Evolutionary conservation across 1,140 invertebrate genomes (phyloP), one percentile per base, ranked within the genome.

Genomic region (Octopus sinensis): DNA sequence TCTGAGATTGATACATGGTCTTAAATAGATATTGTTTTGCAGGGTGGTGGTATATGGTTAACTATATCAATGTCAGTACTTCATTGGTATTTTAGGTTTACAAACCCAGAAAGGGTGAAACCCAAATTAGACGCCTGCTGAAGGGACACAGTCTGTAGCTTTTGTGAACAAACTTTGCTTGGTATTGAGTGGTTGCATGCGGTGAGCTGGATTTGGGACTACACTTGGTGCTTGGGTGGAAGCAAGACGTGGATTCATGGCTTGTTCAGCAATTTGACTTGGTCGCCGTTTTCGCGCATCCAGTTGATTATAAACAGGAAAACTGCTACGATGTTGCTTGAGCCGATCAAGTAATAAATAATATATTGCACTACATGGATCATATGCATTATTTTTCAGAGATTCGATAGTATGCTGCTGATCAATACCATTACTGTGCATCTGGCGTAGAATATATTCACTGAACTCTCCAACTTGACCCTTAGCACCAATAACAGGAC

Each of bases 281-380:
- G 94, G 94, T 53, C 95, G 88, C 43, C 94, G 91, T 75, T 93
- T 91, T 5, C 86, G 81, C 23, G 83, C 79, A 81, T 87, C 84
- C 56, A 86, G 81, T 76, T 83, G 79, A 62, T 91, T 85, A 88
- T 92, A 84, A 3, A 87, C 82, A n/a, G 89, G 88, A 82, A 89
- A 89, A 85, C 88, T 90, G 84, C 87, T 89, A 13, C 90, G 86
- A 80, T 91, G 91, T 23, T 88, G 87, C 79, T 87, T 86, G 82
- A 97, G 91, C 80, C 96, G 93, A 88, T 98, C 97, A 85, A 98
- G 90, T 43, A 98, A 91, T 53, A 98, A 92, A 87, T 96, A 95
- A 90, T 98, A 98, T 85, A 98, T 98, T 76, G 96, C 97, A 79
- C 96, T 96, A 89, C 97, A 96, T 91, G 98, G 96, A 90, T 98